Percentiles rank a stretch among this genome's conserved stretches.
Conservation (phyloP, 2,113 vertebrate species). For the Cranoglanis bouderius region DNA sequence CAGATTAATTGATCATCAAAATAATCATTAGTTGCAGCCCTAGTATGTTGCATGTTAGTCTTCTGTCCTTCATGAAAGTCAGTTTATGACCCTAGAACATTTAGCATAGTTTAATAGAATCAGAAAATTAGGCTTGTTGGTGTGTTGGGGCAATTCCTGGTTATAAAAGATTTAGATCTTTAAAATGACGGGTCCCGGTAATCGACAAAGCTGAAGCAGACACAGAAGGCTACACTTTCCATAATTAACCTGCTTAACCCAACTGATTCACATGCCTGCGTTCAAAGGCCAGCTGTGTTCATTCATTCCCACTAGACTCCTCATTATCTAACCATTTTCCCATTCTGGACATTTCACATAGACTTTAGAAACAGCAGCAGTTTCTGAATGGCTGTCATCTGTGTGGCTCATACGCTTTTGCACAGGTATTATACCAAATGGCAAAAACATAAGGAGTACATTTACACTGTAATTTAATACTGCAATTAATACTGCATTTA, state of each 20-base stretch:
- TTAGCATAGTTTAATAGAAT: background rate
- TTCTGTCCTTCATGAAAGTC: background rate
- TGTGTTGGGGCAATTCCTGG: background rate
- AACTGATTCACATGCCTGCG: background rate
- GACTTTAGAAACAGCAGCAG: background rate
- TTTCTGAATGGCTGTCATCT: background rate
- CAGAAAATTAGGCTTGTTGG: background rate
- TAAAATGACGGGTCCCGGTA: background rate
- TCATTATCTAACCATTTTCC: background rate
- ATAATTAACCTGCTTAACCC: conserved; percentile 13
- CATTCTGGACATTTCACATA: background rate
- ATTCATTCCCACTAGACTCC: background rate
- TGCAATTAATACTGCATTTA: too few relatives aligned
- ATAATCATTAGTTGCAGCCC: too few relatives aligned
- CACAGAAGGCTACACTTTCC: background rate
- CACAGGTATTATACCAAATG: background rate
- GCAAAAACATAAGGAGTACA: background rate
- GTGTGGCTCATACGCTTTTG: background rate
- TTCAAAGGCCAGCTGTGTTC: conserved; percentile 7
- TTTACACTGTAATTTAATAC: too few relatives aligned
- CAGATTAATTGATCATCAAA: too few relatives aligned
- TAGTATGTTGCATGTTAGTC: background rate
- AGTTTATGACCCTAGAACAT: background rate
- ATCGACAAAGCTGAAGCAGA: background rate
- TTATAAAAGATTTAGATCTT: background rate